Percentiles rank a stretch among this genome's conserved stretches.
Conservation (phyloP, 1,140 invertebrate genomes). For the Colletes latitarsis region DNA sequence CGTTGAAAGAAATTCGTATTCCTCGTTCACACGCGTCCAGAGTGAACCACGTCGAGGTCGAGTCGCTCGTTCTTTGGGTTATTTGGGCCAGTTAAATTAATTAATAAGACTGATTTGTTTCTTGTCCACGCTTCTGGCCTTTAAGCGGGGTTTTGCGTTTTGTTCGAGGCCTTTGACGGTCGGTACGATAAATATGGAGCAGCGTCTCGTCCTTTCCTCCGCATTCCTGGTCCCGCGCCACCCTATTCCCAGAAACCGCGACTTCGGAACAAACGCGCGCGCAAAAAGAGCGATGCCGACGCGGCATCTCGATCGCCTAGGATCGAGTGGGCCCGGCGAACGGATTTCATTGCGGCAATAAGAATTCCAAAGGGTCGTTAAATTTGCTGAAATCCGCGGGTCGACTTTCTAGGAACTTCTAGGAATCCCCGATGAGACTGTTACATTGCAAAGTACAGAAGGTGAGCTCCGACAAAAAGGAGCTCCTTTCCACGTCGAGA, state of each 20-base stretch:
- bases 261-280: slow-evolving; percentile 73
- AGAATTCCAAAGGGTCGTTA: slow-evolving; percentile 50
- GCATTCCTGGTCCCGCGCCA: slow-evolving; percentile 35
- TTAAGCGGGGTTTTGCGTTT: slow-evolving; percentile 40
- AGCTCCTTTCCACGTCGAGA: background rate
- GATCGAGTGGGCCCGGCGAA: slow-evolving; percentile 16
- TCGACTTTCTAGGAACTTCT: slow-evolving; percentile 48
- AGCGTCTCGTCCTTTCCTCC: slow-evolving; percentile 59
- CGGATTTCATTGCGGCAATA: slow-evolving; percentile 49
- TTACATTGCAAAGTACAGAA: background rate
- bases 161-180: slow-evolving; percentile 59
- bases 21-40: slow-evolving; percentile 19
- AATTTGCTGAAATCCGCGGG: slow-evolving; percentile 40
- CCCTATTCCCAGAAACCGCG: slow-evolving; percentile 77
- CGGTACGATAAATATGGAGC: slow-evolving; percentile 71
- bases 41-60: background rate
- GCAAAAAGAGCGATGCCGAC: slow-evolving; percentile 58
- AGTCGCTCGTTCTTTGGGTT: slow-evolving; percentile 35
- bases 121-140: slow-evolving; percentile 13
- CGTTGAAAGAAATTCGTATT: background rate
- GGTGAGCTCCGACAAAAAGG: background rate
- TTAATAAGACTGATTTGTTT: slow-evolving; percentile 61
- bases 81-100: slow-evolving; percentile 54
- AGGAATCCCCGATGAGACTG: slow-evolving; percentile 21
- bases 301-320: slow-evolving; percentile 54